These are phyloP conservation scores for Allobates femoralis DNA, from an alignment of 2,797 vertebrate genomes.

Conservation along the genomic window DNA sequence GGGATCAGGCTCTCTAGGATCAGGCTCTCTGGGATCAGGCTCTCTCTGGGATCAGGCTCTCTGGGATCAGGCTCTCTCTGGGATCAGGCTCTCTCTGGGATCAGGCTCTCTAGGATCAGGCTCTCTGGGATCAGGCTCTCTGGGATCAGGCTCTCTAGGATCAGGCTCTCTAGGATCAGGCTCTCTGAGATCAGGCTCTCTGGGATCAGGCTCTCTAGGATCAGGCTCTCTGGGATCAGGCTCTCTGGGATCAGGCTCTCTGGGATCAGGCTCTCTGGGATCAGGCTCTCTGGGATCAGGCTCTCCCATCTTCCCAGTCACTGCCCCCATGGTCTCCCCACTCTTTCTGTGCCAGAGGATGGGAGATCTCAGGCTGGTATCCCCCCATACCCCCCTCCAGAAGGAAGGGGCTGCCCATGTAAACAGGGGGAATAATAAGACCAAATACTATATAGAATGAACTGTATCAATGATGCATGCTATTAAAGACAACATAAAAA, in stretches of 20 bases:
- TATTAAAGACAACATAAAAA: no score
- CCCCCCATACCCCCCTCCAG: background rate
- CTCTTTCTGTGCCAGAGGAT: constrained; percentile 14
- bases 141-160: constrained; percentile 38
- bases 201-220: constrained; percentile 38
- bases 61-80: no score
- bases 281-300: constrained; percentile 25
- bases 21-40: constrained; percentile 25
- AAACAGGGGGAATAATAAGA: background rate
- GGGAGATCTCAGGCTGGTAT: background rate
- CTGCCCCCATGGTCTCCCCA: background rate
- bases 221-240: constrained; percentile 25
- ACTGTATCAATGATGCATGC: no score
- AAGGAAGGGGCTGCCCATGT: background rate
- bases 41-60: constrained; percentile 19
- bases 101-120: constrained; percentile 23
- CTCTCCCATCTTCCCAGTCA: background rate
- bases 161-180: constrained; percentile 23
- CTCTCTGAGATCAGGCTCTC: constrained; percentile 7
- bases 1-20: no score
- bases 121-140: constrained; percentile 7
- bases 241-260: constrained; percentile 7
- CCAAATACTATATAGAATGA: background rate
- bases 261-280: constrained; percentile 38
- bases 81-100: constrained; percentile 35